These are phyloP conservation scores for Oreochromis aureus DNA, from an alignment of 2,113 vertebrate genomes.

Conservation along the genomic window DNA sequence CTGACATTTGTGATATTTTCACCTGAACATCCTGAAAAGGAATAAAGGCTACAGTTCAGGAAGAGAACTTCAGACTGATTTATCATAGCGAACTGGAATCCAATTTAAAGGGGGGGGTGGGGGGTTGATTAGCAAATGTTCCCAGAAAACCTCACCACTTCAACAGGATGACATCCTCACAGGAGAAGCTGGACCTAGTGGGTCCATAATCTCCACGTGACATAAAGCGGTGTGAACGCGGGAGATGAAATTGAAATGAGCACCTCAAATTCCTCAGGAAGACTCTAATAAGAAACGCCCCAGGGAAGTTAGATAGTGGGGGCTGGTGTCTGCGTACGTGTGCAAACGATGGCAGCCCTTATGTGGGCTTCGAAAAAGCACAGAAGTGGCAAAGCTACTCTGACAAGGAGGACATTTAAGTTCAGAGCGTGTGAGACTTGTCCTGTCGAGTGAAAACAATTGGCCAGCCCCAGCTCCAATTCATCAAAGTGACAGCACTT, in stretches of 20 bases:
- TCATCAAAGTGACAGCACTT: constrained; percentile 71
- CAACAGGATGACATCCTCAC: not conserved
- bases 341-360: not conserved
- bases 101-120: not conserved
- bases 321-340: not conserved
- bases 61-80: not conserved
- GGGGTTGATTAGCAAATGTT: not conserved
- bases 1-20: not conserved
- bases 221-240: not conserved
- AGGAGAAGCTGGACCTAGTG: not conserved
- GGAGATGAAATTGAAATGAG: not conserved
- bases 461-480: constrained; percentile 60
- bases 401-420: constrained; percentile 49
- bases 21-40: not conserved
- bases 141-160: not conserved
- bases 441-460: constrained; percentile 60
- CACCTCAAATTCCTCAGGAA: constrained; percentile 5
- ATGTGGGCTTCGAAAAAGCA: not conserved
- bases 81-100: not conserved
- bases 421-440: constrained; percentile 57
- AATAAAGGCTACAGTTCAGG: not conserved
- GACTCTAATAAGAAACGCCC: constrained; percentile 11
- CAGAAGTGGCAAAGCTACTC: not conserved
- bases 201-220: constrained; percentile 5
- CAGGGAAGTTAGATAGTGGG: not conserved